Percentiles rank a stretch among this genome's conserved stretches.
Evolutionary conservation across 2,797 vertebrate species (phyloP).

Genomic region (Muraenolepis orangiensis): DNA sequence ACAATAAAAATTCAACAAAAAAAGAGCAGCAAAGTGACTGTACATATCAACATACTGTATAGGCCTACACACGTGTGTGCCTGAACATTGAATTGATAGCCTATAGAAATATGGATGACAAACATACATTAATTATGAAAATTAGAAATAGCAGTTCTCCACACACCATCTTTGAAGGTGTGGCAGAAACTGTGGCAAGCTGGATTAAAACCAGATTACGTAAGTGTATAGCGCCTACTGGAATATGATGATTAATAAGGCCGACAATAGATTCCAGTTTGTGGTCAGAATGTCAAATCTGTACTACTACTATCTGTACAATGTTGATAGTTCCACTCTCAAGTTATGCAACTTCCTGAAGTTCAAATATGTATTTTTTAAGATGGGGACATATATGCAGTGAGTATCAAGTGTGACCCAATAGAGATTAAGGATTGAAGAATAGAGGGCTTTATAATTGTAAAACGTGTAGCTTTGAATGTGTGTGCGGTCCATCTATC

Average conservation of each 20-base stretch:
- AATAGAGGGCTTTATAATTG: background rate
- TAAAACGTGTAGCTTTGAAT: background rate
- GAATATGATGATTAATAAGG: background rate
- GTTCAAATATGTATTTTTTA: background rate
- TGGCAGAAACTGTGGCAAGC: background rate
- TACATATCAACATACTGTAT: too few species aligned
- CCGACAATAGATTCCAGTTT: background rate
- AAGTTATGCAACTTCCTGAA: background rate
- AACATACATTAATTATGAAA: background rate
- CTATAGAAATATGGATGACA: background rate
- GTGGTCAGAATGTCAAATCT: background rate
- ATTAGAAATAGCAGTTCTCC: background rate
- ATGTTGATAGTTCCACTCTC: background rate
- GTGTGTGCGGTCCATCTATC: background rate
- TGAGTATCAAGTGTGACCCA: background rate
- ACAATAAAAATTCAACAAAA: too few species aligned
- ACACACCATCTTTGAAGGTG: background rate
- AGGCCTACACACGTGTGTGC: background rate
- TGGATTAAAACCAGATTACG: background rate
- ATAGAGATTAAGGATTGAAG: background rate
- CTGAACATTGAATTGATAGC: background rate
- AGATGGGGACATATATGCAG: background rate
- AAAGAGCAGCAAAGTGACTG: too few species aligned
- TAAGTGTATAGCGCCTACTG: background rate
- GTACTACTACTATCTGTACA: too few species aligned